Conservation (phyloP, 2,888 invertebrate genomes). For the Abscondita cerata region DNA sequence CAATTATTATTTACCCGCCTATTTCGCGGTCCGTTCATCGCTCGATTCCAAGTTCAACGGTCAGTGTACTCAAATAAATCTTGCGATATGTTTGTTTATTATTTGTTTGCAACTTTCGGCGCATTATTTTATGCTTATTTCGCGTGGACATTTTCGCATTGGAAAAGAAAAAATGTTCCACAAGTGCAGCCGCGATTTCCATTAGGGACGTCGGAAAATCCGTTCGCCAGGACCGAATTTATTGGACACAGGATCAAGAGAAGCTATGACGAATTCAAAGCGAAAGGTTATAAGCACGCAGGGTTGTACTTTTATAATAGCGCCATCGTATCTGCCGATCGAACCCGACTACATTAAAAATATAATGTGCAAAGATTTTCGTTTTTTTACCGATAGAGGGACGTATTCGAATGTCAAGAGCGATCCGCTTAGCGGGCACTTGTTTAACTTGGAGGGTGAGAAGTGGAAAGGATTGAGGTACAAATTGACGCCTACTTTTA, state of each 20-base stretch:
- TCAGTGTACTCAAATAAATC: no score
- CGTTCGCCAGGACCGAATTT: constrained; percentile 9
- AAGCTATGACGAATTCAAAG: constrained; percentile 23
- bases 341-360: constrained; percentile 43
- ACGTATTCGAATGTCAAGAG: constrained; percentile 46
- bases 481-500: constrained; percentile 65
- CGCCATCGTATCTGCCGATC: constrained; percentile 25
- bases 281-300: constrained; percentile 41
- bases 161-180: constrained; percentile 29
- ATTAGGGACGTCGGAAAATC: constrained; percentile 40
- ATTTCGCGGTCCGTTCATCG: no score
- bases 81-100: no score
- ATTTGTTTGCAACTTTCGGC: no score
- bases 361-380: constrained; percentile 65
- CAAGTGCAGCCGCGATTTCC: constrained; percentile 41
- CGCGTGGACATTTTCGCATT: constrained; percentile 20
- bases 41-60: no score
- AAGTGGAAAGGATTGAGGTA: constrained; percentile 67
- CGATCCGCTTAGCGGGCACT: constrained; percentile 63
- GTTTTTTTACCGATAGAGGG: constrained; percentile 66
- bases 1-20: no score
- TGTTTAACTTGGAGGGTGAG: constrained; percentile 62
- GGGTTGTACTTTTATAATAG: constrained; percentile 54
- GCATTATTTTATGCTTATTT: not conserved
- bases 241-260: not conserved